Evolutionary conservation across 2,888 invertebrate genomes (phyloP).

Genomic region (Lobophora halterata): DNA sequence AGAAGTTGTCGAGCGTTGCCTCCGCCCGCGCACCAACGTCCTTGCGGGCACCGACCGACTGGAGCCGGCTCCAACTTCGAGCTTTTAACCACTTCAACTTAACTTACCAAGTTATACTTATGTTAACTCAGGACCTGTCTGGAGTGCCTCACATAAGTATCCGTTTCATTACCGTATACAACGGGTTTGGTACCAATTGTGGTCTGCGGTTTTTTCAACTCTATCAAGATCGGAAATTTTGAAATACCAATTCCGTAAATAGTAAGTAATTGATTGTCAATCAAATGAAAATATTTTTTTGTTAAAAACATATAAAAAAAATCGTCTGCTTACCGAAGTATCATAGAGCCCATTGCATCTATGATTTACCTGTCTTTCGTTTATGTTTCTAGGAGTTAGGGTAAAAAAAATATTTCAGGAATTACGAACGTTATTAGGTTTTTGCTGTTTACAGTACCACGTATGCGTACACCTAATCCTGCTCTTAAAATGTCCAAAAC

Average conservation of each 20-base stretch:
- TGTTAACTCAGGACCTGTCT: slow-evolving; percentile 20
- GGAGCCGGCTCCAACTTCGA: slow-evolving; percentile 38
- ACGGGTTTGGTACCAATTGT: slow-evolving; percentile 14
- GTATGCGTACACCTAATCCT: too few relatives aligned
- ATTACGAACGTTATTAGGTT: too few relatives aligned
- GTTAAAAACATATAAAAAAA: too few relatives aligned
- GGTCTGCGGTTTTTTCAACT: slow-evolving; percentile 16
- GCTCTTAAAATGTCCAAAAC: too few relatives aligned
- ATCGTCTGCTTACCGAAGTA: too few relatives aligned
- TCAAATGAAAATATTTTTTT: too few relatives aligned
- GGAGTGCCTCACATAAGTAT: slow-evolving; percentile 16
- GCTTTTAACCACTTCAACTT: slow-evolving; percentile 20
- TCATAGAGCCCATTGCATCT: too few relatives aligned
- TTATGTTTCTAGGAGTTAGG: too few relatives aligned
- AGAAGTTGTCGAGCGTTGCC: slow-evolving; percentile 55
- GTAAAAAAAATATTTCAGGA: too few relatives aligned
- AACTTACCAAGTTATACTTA: slow-evolving; percentile 22
- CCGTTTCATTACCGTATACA: slow-evolving; percentile 23
- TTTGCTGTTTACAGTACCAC: too few relatives aligned
- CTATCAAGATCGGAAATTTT: slow-evolving; percentile 10
- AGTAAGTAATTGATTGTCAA: too few relatives aligned
- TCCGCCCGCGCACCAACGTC: slow-evolving; percentile 78
- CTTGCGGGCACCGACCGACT: slow-evolving; percentile 78
- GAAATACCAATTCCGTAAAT: slow-evolving; percentile 4
- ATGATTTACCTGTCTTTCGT: too few relatives aligned